Conservation (phyloP, 2,888 invertebrate genomes). For the Cheilosia soror region DNA sequence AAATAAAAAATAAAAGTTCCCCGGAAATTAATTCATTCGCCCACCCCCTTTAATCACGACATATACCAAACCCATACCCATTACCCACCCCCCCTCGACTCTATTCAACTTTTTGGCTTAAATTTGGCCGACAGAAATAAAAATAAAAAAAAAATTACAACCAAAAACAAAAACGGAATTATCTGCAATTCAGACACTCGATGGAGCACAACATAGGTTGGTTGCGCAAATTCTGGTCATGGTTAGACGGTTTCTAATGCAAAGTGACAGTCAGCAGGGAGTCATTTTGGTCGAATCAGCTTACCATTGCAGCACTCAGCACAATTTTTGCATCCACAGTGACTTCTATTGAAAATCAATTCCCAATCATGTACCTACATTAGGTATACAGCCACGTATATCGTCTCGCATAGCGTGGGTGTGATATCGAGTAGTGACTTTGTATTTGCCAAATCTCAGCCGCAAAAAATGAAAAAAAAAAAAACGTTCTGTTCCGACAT, state of each 20-base stretch:
- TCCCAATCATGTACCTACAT: slow-evolving; percentile 34
- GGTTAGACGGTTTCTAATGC: slow-evolving; percentile 43
- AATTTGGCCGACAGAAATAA: slow-evolving; percentile 1
- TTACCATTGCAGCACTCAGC: slow-evolving; percentile 28
- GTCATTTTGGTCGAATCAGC: slow-evolving; percentile 17
- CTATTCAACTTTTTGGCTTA: slow-evolving; percentile 8
- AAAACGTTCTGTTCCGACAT: not conserved
- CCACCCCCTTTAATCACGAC: not conserved
- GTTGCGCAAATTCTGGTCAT: slow-evolving; percentile 36
- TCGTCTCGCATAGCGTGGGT: not conserved
- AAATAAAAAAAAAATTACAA: slow-evolving; percentile 9
- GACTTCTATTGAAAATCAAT: slow-evolving; percentile 45
- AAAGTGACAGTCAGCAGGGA: slow-evolving; percentile 45
- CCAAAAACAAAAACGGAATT: not conserved
- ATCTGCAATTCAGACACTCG: slow-evolving; percentile 38
- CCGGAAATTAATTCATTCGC: slow-evolving; percentile 45
- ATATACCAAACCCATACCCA: no score
- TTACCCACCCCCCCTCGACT: not conserved
- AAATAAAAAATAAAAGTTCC: slow-evolving; percentile 2
- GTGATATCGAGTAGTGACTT: not conserved
- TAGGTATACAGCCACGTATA: not conserved
- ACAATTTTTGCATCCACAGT: slow-evolving; percentile 25
- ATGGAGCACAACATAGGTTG: slow-evolving; percentile 45
- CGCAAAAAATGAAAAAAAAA: not conserved
- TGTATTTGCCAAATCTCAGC: slow-evolving; percentile 13